Evolutionary conservation across 2,888 invertebrate species (phyloP), one percentile per base, ranked within the genome.

Genomic region (Strigamia maritima): DNA sequence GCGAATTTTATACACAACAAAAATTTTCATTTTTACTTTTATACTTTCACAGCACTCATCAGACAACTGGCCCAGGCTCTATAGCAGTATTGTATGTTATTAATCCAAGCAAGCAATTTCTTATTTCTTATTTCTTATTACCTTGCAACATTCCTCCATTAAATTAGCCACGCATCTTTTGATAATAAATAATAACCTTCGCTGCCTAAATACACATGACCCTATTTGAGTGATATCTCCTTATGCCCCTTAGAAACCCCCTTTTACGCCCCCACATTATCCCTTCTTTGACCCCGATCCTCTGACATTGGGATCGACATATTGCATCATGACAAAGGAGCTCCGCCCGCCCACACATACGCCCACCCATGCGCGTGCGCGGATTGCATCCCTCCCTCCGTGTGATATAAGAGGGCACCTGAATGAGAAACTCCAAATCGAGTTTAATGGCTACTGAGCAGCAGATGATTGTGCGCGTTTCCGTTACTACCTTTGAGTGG

Each of bases 251-350:
- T 54, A 54, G 54, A 54, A 54, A 54, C n/a, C 54, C 54, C 54
- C 28, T 70, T 28, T 26, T 12, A 12, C 70, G 28, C 70, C 70
- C 70, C 12, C 70, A 70, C 70, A 70, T 70, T 70, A 70, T 70
- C 70, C 70, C 26, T 70, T 70, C 70, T 70, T 70, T 70, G 70
- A 70, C 70, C 70, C 70, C 70, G 70, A 70, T 70, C 70, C 70
- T 70, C 70, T 70, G 70, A 70, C 54, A 54, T 54, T 54, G 54
- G 54, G 54, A 1, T 19, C 54, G 54, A 54, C 70, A 70, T 70
- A 70, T 70, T 70, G 70, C 26, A 12, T 16, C 10, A n/a, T 70
- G 26, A 70, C 70, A 70, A 70, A 70, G 28, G 10, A 7, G 26
- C 70, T n/a, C 24, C 70, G 28, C 70, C 70, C 70, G 70, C 70